Conservation (phyloP, 1,140 invertebrate species). For the Aphidius gifuensis region DNA sequence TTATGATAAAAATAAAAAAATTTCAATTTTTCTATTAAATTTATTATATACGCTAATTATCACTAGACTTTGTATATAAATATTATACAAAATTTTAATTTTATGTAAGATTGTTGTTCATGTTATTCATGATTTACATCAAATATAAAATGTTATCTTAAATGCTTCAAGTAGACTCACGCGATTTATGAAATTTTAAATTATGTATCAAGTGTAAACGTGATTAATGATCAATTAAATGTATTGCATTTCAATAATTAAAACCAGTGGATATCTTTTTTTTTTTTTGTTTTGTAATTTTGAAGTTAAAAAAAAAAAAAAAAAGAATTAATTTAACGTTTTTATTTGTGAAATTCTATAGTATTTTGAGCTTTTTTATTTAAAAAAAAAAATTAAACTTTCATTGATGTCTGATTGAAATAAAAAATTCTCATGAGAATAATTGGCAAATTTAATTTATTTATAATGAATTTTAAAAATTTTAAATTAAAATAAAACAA, state of each 20-base stretch:
- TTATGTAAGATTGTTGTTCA: neutral
- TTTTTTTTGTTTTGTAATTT: too few species aligned
- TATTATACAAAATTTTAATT: neutral
- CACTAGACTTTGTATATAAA: too few species aligned
- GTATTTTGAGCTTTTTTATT: too few species aligned
- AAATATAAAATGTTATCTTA: constrained; percentile 14
- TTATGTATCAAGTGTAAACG: too few species aligned
- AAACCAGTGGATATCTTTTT: too few species aligned
- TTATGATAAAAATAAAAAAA: neutral
- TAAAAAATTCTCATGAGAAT: constrained; percentile 23
- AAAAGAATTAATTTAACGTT: too few species aligned
- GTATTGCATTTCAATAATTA: too few species aligned
- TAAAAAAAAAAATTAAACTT: constrained; percentile 27
- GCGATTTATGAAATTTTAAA: constrained; percentile 4
- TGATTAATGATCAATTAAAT: too few species aligned
- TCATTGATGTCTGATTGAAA: constrained; percentile 21
- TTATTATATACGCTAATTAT: too few species aligned
- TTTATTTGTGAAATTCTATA: too few species aligned
- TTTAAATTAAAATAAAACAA: neutral
- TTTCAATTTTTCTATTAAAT: too few species aligned
- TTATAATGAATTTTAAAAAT: constrained; percentile 8
- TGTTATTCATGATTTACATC: constrained; percentile 8
- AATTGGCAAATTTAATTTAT: constrained; percentile 18
- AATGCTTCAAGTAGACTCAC: constrained; percentile 16
- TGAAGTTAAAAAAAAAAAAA: neutral